Evolutionary conservation across 2,888 invertebrate species (phyloP), one percentile per base, ranked within the genome.

Genomic region (Eustalomyia histrio): DNA sequence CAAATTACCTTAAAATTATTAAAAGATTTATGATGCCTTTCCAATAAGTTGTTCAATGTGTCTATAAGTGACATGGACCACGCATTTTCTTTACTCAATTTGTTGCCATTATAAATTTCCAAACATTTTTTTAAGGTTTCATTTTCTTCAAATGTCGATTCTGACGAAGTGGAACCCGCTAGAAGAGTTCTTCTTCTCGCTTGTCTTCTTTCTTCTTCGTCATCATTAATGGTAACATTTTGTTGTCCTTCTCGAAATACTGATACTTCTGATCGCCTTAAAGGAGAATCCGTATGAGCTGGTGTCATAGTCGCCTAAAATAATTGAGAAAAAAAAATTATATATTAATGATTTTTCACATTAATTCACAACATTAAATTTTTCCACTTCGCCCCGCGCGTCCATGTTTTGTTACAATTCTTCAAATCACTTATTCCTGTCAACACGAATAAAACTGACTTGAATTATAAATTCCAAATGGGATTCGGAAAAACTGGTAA

Each of bases 41-140:
- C 92, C n/a, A 97, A 88, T 91, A 97, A 92, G 18, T 94, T 94
- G 0, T 94, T 92, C 92, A 97, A 94, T 84, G 95, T 95, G 88
- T 98, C 97, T 85, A 97, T 97, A 60, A 97, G 92, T 83, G 96
- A 95, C 1, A 97, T 91, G 83, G 94, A 94, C 93, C 97, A 98
- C 0, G 97, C 97, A 92, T 97, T 97, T 87, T 97, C 96, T 63
- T 93, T 92, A 86, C 94, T 97, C 84, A 98, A 95, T 94, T 97
- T 97, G 92, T 96, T 96, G 91, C 95, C 95, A 83, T 94, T 93
- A 87, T 93, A 95, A n/a, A 96, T 92, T 86, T 95, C 95, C 60
- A 95, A 92, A 87, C 96, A 96, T 82, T 94, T 94, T 81, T 94
- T 92, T 83, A 95, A 93, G 83, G 95, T 95, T 84, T 95, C 94